Evolutionary conservation across 1,140 invertebrate species (phyloP), one percentile per base, ranked within the genome.

Genomic region (Eumeta japonica): DNA sequence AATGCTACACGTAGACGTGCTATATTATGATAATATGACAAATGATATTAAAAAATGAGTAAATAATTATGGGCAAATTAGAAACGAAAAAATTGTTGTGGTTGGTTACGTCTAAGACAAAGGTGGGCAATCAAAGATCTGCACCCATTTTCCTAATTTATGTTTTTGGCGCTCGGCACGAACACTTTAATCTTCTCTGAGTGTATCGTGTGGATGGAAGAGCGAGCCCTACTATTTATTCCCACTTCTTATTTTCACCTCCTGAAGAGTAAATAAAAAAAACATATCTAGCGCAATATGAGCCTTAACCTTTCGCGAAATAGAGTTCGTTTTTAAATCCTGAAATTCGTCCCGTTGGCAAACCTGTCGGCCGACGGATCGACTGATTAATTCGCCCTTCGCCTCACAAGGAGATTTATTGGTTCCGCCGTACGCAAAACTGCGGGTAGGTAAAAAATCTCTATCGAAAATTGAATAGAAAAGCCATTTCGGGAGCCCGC

Each of bases 381-480:
- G 50, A 50, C 52, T 68, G 70, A 70, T 74, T 70, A 71, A 71
- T 67, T 71, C 66, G 58, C 52, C 64, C 66, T 63, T 71, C 70
- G 66, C 66, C 60, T 71, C 60, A 54, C 62, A 58, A 66, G 50
- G 57, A 74, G 66, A 74, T 74, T 74, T 74, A 74, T 74, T 66
- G 66, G 70, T 70, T 70, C 57, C 64, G 58, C 58, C 55, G 66
- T 70, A 71, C 66, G 70, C 70, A 74, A 74, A 74, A 74, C 66
- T 74, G 70, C 63, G 62, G 60, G 63, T 61, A 56, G 58, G 70
- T 70, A 74, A 74, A 74, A 74, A 74, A 73, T 71, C 62, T 73
- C 68, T 70, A 70, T 71, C 63, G 64, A 74, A 74, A 74, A 74
- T 74, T 74, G 70, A 74, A 74, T 74, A 73, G 68, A 68, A 74